phyloP scores from a whole-genome alignment of 2,113 vertebrate species.

The Ceuthmochares aereus region DNA sequence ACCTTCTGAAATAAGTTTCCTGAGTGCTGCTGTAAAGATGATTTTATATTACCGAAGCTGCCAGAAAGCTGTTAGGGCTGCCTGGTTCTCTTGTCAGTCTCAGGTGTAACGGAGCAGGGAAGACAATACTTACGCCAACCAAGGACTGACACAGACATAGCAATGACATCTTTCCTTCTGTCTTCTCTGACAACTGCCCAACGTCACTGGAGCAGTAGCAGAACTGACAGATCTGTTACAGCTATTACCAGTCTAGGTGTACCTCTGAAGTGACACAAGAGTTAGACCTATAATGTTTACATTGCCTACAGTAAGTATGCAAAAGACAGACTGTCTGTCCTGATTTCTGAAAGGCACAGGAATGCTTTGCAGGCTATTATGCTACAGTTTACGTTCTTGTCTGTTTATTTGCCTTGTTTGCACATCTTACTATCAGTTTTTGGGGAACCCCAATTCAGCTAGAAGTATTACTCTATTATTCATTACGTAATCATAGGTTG shows the following conservation, averaged over 20 bases:
- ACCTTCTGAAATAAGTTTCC: not conserved
- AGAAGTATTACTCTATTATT: not conserved
- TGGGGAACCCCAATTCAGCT: not conserved
- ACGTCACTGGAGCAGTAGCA: accelerated
- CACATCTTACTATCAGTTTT: not conserved
- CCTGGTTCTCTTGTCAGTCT: not conserved
- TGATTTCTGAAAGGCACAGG: not conserved
- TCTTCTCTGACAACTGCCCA: not conserved
- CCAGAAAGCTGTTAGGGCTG: not conserved
- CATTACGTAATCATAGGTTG: not conserved
- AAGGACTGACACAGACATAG: not conserved
- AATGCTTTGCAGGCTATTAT: not conserved
- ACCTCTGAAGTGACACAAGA: not conserved
- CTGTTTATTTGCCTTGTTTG: not conserved
- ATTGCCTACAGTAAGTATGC: not conserved
- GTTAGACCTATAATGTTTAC: not conserved
- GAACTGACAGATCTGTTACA: not conserved
- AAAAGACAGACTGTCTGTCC: not conserved
- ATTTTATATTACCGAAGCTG: not conserved
- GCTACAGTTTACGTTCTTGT: not conserved
- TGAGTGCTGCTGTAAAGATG: not conserved
- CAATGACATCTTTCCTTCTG: not conserved
- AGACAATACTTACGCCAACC: not conserved
- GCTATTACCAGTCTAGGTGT: not conserved
- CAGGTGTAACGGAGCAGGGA: not conserved